Percentiles rank a stretch among this genome's conserved stretches.
These are phyloP conservation scores for Chymomyza costata DNA, from an alignment of 1,140 invertebrate species.

Conservation along the genomic window DNA sequence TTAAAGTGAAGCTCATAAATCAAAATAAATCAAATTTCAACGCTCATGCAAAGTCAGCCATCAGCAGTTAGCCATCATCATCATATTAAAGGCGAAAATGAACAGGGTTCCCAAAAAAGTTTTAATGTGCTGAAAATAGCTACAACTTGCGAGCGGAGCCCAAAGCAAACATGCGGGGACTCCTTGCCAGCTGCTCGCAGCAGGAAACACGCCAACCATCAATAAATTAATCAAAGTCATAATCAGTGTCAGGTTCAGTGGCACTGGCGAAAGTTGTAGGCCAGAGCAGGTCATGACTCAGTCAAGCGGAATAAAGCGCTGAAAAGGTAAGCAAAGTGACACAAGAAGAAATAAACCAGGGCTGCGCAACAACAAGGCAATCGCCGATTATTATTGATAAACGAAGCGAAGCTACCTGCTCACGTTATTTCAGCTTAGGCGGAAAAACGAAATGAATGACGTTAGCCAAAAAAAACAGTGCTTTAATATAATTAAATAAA, in stretches of 20 bases:
- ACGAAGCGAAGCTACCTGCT: no score
- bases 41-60: slow-evolving; percentile 27
- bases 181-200: slow-evolving; percentile 15
- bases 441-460: no score
- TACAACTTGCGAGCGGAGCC: slow-evolving; percentile 8
- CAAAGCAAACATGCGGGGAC: background rate
- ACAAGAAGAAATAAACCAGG: no score
- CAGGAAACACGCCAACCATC: slow-evolving; percentile 73
- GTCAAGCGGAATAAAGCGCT: slow-evolving; percentile 34
- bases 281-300: slow-evolving; percentile 15
- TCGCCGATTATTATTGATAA: no score
- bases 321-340: slow-evolving; percentile 61
- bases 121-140: slow-evolving; percentile 43
- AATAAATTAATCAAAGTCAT: slow-evolving; percentile 75
- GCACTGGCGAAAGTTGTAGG: slow-evolving; percentile 52
- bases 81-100: slow-evolving; percentile 23
- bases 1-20: slow-evolving; percentile 71
- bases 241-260: slow-evolving; percentile 72
- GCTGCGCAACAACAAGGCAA: no score
- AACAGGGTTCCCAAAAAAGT: slow-evolving; percentile 23
- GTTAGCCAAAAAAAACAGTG: no score
- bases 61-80: slow-evolving; percentile 21
- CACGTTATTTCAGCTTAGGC: no score
- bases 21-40: slow-evolving; percentile 61
- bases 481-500: no score